Conservation (phyloP, 2,113 vertebrate genomes). For the Brachypodius melanocephalos region DNA sequence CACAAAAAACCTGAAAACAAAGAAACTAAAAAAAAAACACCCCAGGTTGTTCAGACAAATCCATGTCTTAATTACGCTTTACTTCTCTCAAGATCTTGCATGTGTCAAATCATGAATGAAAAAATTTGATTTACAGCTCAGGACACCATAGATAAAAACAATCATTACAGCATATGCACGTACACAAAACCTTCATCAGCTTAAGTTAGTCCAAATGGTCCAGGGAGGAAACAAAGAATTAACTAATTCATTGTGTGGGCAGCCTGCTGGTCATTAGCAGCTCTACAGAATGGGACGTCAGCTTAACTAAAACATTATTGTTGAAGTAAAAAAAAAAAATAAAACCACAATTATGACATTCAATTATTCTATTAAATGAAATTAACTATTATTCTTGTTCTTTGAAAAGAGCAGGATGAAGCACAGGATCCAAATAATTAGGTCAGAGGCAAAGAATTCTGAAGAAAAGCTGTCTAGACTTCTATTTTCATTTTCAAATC, state of each 20-base stretch:
- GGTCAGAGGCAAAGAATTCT: conserved; percentile 74
- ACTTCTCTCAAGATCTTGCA: neutral
- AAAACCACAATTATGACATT: conserved; percentile 70
- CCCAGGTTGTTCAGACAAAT: neutral
- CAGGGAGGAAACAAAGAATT: conserved; percentile 53
- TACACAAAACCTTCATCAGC: conserved; percentile 32
- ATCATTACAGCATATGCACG: conserved; percentile 24
- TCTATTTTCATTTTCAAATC: conserved; percentile 73
- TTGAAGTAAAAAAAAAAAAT: conserved; percentile 36
- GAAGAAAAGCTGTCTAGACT: conserved; percentile 81
- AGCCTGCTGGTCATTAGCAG: conserved; percentile 66
- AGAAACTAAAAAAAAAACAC: neutral
- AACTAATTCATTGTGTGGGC: conserved; percentile 58
- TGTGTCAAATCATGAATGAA: conserved; percentile 62
- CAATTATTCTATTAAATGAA: conserved; percentile 80
- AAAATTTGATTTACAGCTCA: conserved; percentile 21
- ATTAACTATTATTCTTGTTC: conserved; percentile 75
- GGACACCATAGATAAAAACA: conserved; percentile 64
- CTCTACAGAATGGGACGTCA: conserved; percentile 41
- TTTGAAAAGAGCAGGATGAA: conserved; percentile 75
- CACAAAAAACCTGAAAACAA: neutral
- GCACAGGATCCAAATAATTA: conserved; percentile 73
- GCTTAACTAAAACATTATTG: conserved; percentile 71
- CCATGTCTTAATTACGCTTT: neutral
- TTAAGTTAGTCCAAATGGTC: conserved; percentile 67